Conservation (phyloP, 2,888 invertebrate genomes). For the Allacma fusca region DNA sequence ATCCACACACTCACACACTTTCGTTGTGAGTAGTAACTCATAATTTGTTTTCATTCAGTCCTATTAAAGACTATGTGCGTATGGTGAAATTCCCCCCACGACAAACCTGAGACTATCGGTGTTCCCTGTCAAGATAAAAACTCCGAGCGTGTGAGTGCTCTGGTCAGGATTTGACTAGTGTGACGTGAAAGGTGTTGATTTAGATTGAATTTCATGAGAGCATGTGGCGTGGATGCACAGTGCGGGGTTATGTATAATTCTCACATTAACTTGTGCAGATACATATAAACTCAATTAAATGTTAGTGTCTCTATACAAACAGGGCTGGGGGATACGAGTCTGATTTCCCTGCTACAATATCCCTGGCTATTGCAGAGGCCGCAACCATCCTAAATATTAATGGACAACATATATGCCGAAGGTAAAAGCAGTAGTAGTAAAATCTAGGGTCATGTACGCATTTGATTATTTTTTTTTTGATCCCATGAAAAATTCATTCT, state of each 20-base stretch:
- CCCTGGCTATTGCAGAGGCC: too few relatives aligned
- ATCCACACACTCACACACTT: background rate
- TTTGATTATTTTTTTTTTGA: constrained; percentile 16
- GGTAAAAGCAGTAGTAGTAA: background rate
- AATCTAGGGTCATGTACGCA: constrained; percentile 1
- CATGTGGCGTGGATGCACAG: background rate
- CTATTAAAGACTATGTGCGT: background rate
- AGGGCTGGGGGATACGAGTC: too few relatives aligned
- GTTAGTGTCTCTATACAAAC: too few relatives aligned
- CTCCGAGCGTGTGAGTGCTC: background rate
- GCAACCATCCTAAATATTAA: too few relatives aligned
- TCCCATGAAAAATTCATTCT: background rate
- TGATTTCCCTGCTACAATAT: too few relatives aligned
- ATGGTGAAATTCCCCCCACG: too few relatives aligned
- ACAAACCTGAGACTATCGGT: background rate
- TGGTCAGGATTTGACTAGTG: background rate
- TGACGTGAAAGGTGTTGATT: constrained; percentile 4
- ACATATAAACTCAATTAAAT: too few relatives aligned
- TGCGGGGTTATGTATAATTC: too few relatives aligned
- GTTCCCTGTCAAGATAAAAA: constrained; percentile 10
- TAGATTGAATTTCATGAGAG: constrained; percentile 1
- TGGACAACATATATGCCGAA: background rate
- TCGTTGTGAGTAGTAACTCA: background rate
- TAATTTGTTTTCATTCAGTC: background rate
- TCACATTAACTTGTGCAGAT: too few relatives aligned